phyloP scores from a whole-genome alignment of 2,797 vertebrate genomes.

The Crenichthys baileyi region DNA sequence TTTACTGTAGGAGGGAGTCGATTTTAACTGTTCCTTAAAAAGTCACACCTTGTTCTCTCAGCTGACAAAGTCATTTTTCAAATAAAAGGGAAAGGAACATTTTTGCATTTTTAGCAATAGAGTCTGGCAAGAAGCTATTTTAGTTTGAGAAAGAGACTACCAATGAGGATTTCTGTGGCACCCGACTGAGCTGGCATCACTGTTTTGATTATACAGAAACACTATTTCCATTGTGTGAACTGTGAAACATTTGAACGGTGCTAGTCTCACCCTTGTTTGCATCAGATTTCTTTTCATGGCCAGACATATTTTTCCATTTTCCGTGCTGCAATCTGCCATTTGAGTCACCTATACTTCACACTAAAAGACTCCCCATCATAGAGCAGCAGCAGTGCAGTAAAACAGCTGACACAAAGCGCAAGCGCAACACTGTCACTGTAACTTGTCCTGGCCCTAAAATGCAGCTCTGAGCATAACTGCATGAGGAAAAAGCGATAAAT shows the following conservation, averaged over 20 bases:
- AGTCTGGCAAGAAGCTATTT: background rate
- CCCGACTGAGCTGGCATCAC: background rate
- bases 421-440: background rate
- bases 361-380: background rate
- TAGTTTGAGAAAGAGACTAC: background rate
- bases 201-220: background rate
- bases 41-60: background rate
- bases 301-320: slow-evolving; percentile 33
- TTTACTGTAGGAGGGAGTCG: background rate
- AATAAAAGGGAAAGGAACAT: background rate
- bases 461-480: background rate
- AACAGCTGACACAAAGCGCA: slow-evolving; percentile 5
- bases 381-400: background rate
- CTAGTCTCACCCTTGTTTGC: slow-evolving; percentile 26
- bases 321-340: slow-evolving; percentile 28
- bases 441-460: background rate
- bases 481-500: slow-evolving; percentile 3
- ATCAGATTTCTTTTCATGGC: slow-evolving; percentile 37
- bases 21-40: background rate
- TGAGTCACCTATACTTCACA: background rate
- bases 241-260: slow-evolving; percentile 41
- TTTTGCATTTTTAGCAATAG: background rate
- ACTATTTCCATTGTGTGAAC: slow-evolving; percentile 29
- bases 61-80: background rate
- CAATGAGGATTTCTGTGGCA: background rate